Base-by-base conservation (phyloP, 2,888 invertebrate species). In the Tryphoninae sp. region DNA sequence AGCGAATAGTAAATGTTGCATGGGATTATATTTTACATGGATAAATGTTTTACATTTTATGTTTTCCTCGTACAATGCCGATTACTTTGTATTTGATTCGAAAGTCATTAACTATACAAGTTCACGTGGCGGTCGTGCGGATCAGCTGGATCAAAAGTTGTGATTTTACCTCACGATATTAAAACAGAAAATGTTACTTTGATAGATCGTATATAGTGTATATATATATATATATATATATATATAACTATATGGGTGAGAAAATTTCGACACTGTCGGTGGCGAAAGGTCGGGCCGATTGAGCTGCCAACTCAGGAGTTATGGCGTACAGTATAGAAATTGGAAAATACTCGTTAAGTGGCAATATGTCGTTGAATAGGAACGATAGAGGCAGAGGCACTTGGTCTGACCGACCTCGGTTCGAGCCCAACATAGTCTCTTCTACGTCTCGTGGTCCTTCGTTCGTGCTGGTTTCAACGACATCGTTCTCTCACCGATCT, bases 311-410 rank as follows among this genome's bases (percentile, higher is more conserved):
- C 61, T 23, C 62, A 58, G 26, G 26, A 59, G 33, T 51, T 33
- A 61, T 40, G 26, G 58, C 53, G 19, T 59, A 55, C 23, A 40
- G 58, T 19, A 49, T 59, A 76, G 53, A 72, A 79, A 67, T 72
- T 58, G 71, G 55, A 74, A 71, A 78, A 59, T 51, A 74, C 61
- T 49, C 64, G 61, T 74, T 72, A 75, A 81, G 67, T 78, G 72
- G 75, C 81, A 72, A 82, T 76, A 72, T 71, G 65, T 62, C 71
- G 67, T 72, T 75, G 61, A 73, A 81, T 62, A 55, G 72, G 42
- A 58, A 33, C 55, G 19, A 23, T 9, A 67, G 45, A 62, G 55
- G 33, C 64, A 62, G 72, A 64, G 19, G 26, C n/a, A 64, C 23
- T 51, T 26, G 73, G 58, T 19, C 42, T 33, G 16, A 42, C n/a